These are phyloP conservation scores for Listronotus oregonensis DNA, from an alignment of 1,140 invertebrate genomes.

Conservation along the genomic window DNA sequence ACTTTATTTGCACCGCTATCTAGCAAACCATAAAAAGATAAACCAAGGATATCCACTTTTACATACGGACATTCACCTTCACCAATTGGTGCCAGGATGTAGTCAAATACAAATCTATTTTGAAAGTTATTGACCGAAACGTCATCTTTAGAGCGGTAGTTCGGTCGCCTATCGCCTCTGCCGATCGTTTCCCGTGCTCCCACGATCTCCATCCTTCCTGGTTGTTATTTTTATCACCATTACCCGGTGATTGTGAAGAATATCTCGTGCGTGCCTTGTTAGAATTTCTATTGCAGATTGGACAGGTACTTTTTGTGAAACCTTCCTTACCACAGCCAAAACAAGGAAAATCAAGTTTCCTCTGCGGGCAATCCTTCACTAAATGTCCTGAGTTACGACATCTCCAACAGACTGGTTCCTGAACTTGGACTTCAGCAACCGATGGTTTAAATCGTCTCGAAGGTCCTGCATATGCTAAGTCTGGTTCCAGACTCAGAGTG, in stretches of 20 bases:
- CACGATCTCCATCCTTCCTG: too few relatives aligned
- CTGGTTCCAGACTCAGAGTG: neutral
- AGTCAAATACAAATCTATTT: slow-evolving; percentile 3
- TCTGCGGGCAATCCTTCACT: neutral
- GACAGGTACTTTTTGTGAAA: neutral
- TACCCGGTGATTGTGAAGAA: too few relatives aligned
- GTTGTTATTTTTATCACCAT: too few relatives aligned
- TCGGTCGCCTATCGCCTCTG: slow-evolving; percentile 4
- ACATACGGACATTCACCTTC: slow-evolving; percentile 6
- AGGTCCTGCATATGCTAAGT: slow-evolving; percentile 1
- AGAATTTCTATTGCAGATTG: neutral
- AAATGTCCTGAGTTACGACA: neutral
- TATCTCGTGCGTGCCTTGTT: neutral
- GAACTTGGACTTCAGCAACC: neutral
- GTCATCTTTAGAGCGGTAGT: neutral
- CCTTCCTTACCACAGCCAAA: slow-evolving; percentile 1
- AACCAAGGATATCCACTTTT: neutral
- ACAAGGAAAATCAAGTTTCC: slow-evolving; percentile 1
- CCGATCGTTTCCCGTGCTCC: neutral
- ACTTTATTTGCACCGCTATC: slow-evolving; percentile 8
- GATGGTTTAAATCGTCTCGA: neutral
- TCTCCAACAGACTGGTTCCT: neutral
- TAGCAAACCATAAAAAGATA: neutral
- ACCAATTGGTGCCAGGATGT: neutral
- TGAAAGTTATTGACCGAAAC: neutral